Base-by-base conservation (phyloP, 37 sponge, comb jelly and placozoan genomes). In the Beroe forskalii region DNA sequence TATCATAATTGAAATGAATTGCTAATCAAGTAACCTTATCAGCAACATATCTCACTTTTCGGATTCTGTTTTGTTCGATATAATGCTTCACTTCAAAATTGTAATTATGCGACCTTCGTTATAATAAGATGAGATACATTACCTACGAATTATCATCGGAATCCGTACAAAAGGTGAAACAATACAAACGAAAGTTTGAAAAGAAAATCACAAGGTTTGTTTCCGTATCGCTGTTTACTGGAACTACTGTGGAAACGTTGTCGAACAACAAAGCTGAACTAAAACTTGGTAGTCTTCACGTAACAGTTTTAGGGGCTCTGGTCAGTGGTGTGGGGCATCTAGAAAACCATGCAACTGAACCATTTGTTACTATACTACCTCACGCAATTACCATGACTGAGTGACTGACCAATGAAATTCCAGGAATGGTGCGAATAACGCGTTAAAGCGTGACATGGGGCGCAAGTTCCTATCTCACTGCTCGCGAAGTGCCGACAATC, bases 261-360 rank as follows among this genome's bases (percentile, higher is more conserved):
- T 28, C 25, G 66, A 63, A 63, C 66, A 30, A 63, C 20, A 30
- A 63, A 63, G 66, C 28, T 33, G 55, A 48, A 48, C 6, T 48
- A 12, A 48, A 32, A 69, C 72, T 69, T 69, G 39, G 72, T 36
- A 69, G 72, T 69, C 72, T 69, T 69, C 72, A 14, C 72, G 12
- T 48, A 33, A 33, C 35, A 69, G 72, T 69, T 69, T 36, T 69
- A 69, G 72, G 72, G 72, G 72, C 72, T 69, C 32, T 32, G 39
- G 28, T 28, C 9, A 63, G 66, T 20, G 66, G 66, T n/a, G n/a
- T n/a, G n/a, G n/a, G n/a, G n/a, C n/a, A n/a, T n/a, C n/a, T n/a
- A 63, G 66, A 63, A 63, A 63, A 63, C 66, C 66, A 63, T 63
- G 66, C 66, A 63, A 63, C 66, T 63, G 66, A 63, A 63, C 28